A percentile compares a stretch with the other conserved stretches of the same genome.
Conservation (phyloP, 2,113 vertebrate species). For the Oreocharis arfaki region DNA sequence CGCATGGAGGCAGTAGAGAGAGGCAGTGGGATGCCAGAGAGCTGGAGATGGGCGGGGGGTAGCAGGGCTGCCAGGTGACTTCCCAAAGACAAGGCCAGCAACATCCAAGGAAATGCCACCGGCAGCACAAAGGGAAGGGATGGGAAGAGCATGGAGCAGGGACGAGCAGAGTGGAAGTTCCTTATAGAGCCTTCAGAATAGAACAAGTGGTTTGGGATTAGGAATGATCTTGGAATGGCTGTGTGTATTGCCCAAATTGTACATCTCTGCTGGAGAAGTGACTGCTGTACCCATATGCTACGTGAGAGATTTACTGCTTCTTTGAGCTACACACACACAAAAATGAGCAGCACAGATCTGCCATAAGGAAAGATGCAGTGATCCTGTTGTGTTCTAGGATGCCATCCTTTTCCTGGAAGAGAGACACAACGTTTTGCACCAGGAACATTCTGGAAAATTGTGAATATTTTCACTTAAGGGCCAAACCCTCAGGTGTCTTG, state of each 20-base stretch:
- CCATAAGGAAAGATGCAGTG: background rate
- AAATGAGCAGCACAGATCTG: background rate
- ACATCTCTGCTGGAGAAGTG: background rate
- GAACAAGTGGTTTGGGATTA: background rate
- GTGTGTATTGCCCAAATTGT: background rate
- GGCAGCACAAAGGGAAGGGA: background rate
- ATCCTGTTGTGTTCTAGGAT: background rate
- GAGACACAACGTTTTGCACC: background rate
- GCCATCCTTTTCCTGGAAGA: background rate
- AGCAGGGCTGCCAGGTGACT: background rate
- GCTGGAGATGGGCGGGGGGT: background rate
- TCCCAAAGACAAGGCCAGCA: background rate
- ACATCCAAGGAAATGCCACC: background rate
- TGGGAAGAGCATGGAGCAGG: background rate
- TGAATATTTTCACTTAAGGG: background rate
- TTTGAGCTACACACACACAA: background rate
- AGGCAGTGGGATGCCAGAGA: background rate
- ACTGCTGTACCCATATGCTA: background rate
- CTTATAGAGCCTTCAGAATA: background rate
- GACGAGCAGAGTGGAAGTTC: background rate
- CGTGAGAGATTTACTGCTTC: background rate
- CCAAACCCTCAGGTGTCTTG: background rate
- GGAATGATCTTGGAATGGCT: background rate
- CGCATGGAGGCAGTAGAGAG: background rate
- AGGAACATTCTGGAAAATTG: background rate